Evolutionary conservation across 2,113 vertebrate species (phyloP), one percentile per base, ranked within the genome.

Genomic region (Oncorhynchus masou): DNA sequence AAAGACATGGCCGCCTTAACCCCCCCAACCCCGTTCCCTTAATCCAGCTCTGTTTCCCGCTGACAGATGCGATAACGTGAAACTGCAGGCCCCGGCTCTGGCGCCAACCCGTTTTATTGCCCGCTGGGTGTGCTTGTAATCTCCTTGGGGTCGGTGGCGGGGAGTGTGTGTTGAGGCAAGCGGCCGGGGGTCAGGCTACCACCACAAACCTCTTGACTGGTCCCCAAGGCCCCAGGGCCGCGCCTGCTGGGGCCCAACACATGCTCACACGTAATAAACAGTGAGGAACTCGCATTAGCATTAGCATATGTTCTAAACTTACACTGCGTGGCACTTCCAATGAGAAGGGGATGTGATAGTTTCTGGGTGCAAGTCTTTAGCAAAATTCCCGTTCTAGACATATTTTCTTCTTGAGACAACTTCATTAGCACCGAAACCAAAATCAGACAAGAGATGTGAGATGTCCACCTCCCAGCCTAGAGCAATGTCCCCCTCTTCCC

Each of bases 61-160:
- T 85, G 86, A 87, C 86, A 87, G 86, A 87, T 87, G 83, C 73
- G 70, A 76, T 83, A 85, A 82, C 76, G 69, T 71, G 68, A 79
- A 71, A 70, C 39, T 45, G 39, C 39, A 45, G 9, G 39, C 9
- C 39, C 39, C 9, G 9, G 39, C 75, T 34, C 81, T 83, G 86
- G 86, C 86, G 86, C 83, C 86, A 80, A 77, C 74, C 79, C 66
- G 65, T 80, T 85, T 83, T 82, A 85, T 76, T 74, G 79, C 86
- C 66, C 69, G 19, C 76, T 75, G 83, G 68, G 70, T 74, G 22
- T 39, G 66, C 69, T 85, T 51, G 5, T 79, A 78, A 84, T 75
- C 77, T 49, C 77, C 71, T 71, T 49, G 24, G 67, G 71, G 25
- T 69, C 25, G 75, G 51, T 22, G 81, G 48, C 57, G 67, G 57